Percentiles rank a stretch among this genome's conserved stretches.
These are phyloP conservation scores for Pammene aurita DNA, from an alignment of 2,888 invertebrate genomes.

Conservation along the genomic window DNA sequence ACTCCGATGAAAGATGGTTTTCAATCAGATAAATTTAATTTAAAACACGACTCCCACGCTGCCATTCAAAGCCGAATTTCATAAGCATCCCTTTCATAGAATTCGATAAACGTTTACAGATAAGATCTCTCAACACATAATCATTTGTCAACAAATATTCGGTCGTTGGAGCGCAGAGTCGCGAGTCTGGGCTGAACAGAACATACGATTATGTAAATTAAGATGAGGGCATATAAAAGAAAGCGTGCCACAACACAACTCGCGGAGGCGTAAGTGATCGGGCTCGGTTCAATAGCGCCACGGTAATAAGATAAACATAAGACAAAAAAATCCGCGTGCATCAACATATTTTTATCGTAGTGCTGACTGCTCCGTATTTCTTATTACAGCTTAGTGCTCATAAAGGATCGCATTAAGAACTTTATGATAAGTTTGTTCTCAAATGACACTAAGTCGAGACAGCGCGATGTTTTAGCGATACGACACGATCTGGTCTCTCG, in stretches of 20 bases:
- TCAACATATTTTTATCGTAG: conserved; percentile 22
- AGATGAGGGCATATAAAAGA: conserved; percentile 44
- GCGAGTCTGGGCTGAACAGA: conserved; percentile 28
- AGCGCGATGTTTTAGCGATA: conserved; percentile 63
- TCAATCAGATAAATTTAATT: conserved; percentile 5
- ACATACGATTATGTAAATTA: conserved; percentile 41
- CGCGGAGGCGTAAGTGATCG: conserved; percentile 59
- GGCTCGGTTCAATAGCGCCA: conserved; percentile 62
- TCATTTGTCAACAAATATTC: conserved; percentile 36
- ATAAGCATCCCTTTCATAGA: conserved; percentile 28
- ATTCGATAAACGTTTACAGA: conserved; percentile 21
- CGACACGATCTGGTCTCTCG: conserved; percentile 60
- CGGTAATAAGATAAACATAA: conserved; percentile 70
- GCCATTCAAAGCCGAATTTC: conserved; percentile 20
- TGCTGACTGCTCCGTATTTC: conserved; percentile 23
- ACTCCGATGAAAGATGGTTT: not conserved
- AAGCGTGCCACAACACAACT: conserved; percentile 56
- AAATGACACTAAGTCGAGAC: conserved; percentile 1
- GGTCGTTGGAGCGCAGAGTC: conserved; percentile 30
- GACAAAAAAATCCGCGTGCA: conserved; percentile 65
- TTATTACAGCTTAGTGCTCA: conserved; percentile 12
- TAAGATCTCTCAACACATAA: conserved; percentile 33
- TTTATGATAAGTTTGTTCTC: conserved; percentile 20
- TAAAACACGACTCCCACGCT: conserved; percentile 9
- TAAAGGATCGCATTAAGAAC: conserved; percentile 25